These are phyloP conservation scores for Lasioglossum morio DNA, from an alignment of 2,888 invertebrate genomes.

Conservation along the genomic window DNA sequence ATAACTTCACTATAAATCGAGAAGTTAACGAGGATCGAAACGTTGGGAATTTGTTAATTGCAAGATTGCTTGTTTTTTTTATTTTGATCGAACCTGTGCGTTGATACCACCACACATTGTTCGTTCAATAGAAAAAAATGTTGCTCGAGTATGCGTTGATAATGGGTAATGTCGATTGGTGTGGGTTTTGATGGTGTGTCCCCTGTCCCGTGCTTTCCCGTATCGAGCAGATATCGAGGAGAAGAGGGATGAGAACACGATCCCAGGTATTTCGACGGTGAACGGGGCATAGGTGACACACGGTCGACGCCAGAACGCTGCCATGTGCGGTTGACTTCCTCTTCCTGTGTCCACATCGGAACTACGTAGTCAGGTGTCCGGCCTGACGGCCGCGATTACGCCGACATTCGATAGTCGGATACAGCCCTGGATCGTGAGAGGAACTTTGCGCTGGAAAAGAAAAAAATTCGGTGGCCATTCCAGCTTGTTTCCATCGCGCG, in stretches of 20 bases:
- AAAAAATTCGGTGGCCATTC: background rate
- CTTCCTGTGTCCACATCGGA: conserved; percentile 82
- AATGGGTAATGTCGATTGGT: background rate
- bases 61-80: too few species aligned
- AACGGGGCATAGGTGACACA: conserved; percentile 50
- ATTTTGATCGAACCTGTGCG: too few species aligned
- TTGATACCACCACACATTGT: too few species aligned
- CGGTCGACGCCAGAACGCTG: conserved; percentile 53
- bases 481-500: background rate
- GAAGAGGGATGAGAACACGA: conserved; percentile 39
- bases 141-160: background rate
- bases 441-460: background rate
- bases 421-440: conserved; percentile 46
- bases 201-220: background rate
- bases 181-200: background rate
- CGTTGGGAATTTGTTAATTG: too few species aligned
- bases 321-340: conserved; percentile 81
- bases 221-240: background rate
- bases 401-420: conserved; percentile 68
- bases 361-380: conserved; percentile 82
- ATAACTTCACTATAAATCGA: too few species aligned
- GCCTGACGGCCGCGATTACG: conserved; percentile 62
- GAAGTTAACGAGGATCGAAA: too few species aligned
- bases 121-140: too few species aligned
- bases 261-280: conserved; percentile 42